Base-by-base conservation (phyloP, 2,113 vertebrate species). In the Plectropomus leopardus region DNA sequence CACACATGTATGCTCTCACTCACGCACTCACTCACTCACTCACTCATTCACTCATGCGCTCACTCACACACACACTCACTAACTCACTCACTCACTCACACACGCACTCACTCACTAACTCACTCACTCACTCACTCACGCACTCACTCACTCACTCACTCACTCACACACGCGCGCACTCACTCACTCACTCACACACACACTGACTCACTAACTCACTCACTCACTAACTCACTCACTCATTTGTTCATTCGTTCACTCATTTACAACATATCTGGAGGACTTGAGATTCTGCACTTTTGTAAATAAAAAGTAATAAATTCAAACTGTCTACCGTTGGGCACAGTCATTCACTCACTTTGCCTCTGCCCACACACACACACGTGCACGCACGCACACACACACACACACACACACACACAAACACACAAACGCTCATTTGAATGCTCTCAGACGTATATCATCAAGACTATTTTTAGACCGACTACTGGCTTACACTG, bases 401-500 rank as follows among this genome's bases (percentile, higher is more conserved):
- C 55, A 57, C 68, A 24, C 50, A 65, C 71, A 51, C 67, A 50
- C 34, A 54, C 48, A 57, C 60, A 34, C 50, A 57, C 45, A 9
- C 82, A 72, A 53, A 58, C 15, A 72, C 82, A 79, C 55, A 72
- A 60, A 82, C 53, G 48, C 66, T 82, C 55, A 82, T 83, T 84
- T 78, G 55, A 86, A 82, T 76, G 47, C 72, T 83, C 58, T 69
- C 63, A 87, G 70, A 87, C 36, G 19, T 84, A 78, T 73, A 84
- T 82, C 85, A 76, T 76, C 53, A 53, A 61, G 63, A 50, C 75
- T 90, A 89, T 91, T 93, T 93, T 90, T 90, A 85, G 88, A 70
- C 57, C 53, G 54, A 82, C 74, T 54, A 54, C 67, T 64, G 69
- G 74, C 80, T 78, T 65, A 78, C 51, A 50, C 63, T 80, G 65